Evolutionary conservation across 2,888 invertebrate genomes (phyloP), one percentile per base, ranked within the genome.

Genomic region (Micropterix aruncella): DNA sequence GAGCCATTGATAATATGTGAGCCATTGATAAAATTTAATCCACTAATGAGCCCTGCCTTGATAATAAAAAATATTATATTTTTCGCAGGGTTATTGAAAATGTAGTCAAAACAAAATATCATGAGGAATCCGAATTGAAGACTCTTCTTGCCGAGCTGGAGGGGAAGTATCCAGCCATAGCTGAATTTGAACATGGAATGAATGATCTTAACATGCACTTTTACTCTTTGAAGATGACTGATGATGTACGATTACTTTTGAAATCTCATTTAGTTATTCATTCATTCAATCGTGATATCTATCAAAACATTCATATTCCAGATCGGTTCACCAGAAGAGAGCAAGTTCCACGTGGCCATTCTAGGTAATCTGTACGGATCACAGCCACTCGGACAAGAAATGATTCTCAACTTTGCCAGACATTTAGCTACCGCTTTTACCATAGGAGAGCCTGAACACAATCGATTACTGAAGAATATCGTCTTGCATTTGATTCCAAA

Each of bases 381-480:
- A 1, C 84, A 93, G 56, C 87, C 89, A 0, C 66, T 87, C 14
- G 91, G 92, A 0, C 77, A 92, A 44, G 94, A 95, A 62, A 70
- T 95, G 47, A 64, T 84, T 1, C 56, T 92, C 1, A 82, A 92
- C 61, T 72, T 95, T 52, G 85, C 86, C 0, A 75, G 88, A 0
- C 93, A 94, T 64, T 63, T 94, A 16, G 62, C 83, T 17, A 77
- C 74, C 43, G 91, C 87, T 0, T 77, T 83, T 57, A 65, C 70
- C 39, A 69, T 79, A 43, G 78, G 78, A 18, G 81, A 91, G 54
- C 79, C 80, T 0, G 59, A 71, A 1, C 78, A 87, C 49, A 59
- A 70, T 37, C 62, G 65, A 16, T 61, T 94, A 12, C 58, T 94
- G 3, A 67, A 82, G 42, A 79, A 79, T 50, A 71, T 82, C 1